These are phyloP conservation scores for Toxonevra muliebris DNA, from an alignment of 2,888 invertebrate species.

Conservation along the genomic window DNA sequence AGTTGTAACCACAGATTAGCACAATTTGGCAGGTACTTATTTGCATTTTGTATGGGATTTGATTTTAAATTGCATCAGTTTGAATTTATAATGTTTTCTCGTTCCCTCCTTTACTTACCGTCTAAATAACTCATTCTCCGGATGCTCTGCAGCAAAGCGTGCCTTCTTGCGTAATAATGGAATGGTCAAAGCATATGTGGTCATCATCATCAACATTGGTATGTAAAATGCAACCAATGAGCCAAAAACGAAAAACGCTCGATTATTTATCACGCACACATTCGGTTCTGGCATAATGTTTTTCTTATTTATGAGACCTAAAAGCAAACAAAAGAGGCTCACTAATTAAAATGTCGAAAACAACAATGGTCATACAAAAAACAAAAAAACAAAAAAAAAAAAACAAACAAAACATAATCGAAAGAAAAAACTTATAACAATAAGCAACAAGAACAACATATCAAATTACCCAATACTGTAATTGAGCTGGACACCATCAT, in stretches of 20 bases:
- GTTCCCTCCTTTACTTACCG: constrained; percentile 51
- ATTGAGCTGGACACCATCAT: constrained; percentile 88
- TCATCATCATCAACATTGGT: constrained; percentile 94
- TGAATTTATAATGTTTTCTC: too few relatives aligned
- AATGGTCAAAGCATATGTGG: constrained; percentile 90
- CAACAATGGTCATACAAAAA: background rate
- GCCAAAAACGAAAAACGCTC: constrained; percentile 89
- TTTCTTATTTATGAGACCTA: constrained; percentile 78
- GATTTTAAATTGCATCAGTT: too few relatives aligned
- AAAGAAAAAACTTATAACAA: background rate
- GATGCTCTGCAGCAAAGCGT: constrained; percentile 74
- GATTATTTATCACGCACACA: constrained; percentile 83
- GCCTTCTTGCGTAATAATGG: constrained; percentile 84
- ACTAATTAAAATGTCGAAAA: background rate
- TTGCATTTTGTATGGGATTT: too few relatives aligned
- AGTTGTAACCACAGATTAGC: too few relatives aligned
- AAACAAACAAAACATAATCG: constrained; percentile 13
- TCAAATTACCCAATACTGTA: constrained; percentile 78
- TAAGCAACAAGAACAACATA: constrained; percentile 6
- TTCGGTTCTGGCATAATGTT: constrained; percentile 84
- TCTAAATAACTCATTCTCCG: constrained; percentile 70
- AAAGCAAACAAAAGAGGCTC: background rate
- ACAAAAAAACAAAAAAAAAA: constrained; percentile 14
- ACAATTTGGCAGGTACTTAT: too few relatives aligned
- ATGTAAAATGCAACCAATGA: constrained; percentile 94